Evolutionary conservation across 2,113 vertebrate species (phyloP), one percentile per base, ranked within the genome.

Genomic region (Mesoclemmys tuberculata): DNA sequence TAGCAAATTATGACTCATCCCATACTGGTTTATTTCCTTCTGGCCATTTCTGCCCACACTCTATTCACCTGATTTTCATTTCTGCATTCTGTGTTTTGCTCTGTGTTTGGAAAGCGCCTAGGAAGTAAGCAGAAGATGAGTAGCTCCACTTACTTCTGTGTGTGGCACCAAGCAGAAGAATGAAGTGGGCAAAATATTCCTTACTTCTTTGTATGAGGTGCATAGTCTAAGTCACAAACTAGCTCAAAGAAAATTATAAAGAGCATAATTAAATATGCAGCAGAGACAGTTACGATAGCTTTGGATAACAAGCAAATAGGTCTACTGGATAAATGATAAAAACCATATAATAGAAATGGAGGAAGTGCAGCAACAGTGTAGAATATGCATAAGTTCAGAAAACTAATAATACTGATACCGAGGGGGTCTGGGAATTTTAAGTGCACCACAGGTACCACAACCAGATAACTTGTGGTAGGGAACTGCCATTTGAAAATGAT

Each of bases 1-100:
- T 84, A 84, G 64, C 88, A 97, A 94, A 96, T 94, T 91, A 91
- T 44, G 78, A 94, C 87, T 95, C 94, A 94, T 94, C 88, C 93
- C 96, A 35, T 68, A 89, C 74, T 88, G 89, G 74, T 83, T 96
- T 81, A 95, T 94, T 81, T 84, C 80, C 89, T 93, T n/a, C 84
- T 21, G 19, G n/a, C 5, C 68, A 74, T 74, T 38, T 19, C 68
- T 10, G 35, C n/a, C 68, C 68, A 74, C 21, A 16, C 56, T 58
- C 29, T 35, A n/a, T 74, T 74, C n/a, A 74, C n/a, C 21, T 22
- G 8, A 22, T 93, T 84, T 88, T 27, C 49, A 80, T 78, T 52
- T 38, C 64, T 12, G 3, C 29, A 61, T 29, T 61, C 64, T 92
- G 52, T 44, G 55, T 52, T 96, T 93, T 84, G 44, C 87, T 49